Evolutionary conservation across 2,113 vertebrate genomes (phyloP).

Genomic region (Vulpes vulpes): DNA sequence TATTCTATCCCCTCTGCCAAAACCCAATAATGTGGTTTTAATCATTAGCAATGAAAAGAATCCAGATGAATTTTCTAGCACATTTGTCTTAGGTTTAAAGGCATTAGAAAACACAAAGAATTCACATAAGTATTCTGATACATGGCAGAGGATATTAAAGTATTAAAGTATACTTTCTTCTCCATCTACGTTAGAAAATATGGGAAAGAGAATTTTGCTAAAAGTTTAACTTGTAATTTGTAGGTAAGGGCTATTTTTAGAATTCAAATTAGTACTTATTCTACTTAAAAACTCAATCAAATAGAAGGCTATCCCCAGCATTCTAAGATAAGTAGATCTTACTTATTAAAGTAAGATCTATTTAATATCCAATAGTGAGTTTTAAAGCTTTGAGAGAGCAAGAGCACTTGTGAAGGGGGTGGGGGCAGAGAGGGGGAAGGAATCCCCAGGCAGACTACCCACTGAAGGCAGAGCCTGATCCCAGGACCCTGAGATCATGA

Average conservation of each 20-base stretch:
- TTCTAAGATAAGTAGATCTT: too few relatives aligned
- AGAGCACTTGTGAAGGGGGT: not conserved
- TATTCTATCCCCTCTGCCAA: not conserved
- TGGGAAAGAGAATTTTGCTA: not conserved
- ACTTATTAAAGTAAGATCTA: not conserved
- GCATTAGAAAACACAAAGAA: not conserved
- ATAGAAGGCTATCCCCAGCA: not conserved
- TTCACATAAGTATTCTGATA: not conserved
- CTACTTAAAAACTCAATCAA: conserved; percentile 32
- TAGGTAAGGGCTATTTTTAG: not conserved
- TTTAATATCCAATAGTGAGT: not conserved
- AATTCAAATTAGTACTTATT: not conserved
- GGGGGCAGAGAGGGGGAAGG: not conserved
- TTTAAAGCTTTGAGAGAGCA: not conserved
- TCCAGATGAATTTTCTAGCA: not conserved
- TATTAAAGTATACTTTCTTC: not conserved
- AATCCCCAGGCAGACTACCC: not conserved
- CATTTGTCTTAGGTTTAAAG: not conserved
- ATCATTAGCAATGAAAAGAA: not conserved
- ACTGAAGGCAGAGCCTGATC: not conserved
- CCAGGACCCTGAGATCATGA: not conserved
- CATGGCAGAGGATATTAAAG: not conserved
- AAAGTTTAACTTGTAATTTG: not conserved
- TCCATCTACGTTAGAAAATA: not conserved
- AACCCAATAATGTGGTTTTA: not conserved